Base-by-base conservation (phyloP, 1,140 invertebrate species). In the Rhysida immarginata region DNA sequence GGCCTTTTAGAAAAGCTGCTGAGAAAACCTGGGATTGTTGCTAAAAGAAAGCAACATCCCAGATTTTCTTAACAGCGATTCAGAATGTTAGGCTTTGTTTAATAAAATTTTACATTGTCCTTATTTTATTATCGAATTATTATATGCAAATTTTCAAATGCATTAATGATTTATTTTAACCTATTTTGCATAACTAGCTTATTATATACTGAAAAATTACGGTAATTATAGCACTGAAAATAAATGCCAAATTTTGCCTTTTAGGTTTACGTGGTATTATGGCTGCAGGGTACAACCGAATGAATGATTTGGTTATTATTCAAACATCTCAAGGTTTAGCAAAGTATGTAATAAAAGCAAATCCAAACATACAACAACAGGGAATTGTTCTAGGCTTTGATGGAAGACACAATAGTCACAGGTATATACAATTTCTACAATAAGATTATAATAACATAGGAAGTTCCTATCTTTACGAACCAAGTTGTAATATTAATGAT, bases 271-370 rank as follows among this genome's bases (percentile, higher is more conserved):
- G 96, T 57, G 88, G 87, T 0, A 73, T 75, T 58, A 98, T 99
- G 94, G 86, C 81, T 18, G 81, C 90, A 41, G 96, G 96, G 0
- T 96, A 86, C 66, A 79, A 78, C 62, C 82, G 83, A 54, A 94
- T 99, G 85, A 99, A 99, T 74, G 94, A 99, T 72, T 75, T 99
- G 25, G 94, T 97, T 0, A 84, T 99, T 26, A 80, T 99, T 48
- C 96, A 99, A 75, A 91, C 95, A 20, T 83, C 84, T 2, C 94
- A 97, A 79, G 96, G 95, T 2, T 70, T 99, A 46, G 79, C 81
- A 29, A 79, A 82, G 53, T 91, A 95, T 70, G 64, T 96, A 25
- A 67, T 80, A 55, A 69, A 78, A 50, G 67, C 68, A 46, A 59
- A 69, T 5, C 61, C 66, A 26, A 57, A 58, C 62, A 61, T 57